Evolutionary conservation across 2,797 vertebrate genomes (phyloP), one percentile per base, ranked within the genome.

Genomic region (Hippopotamyrus pictus): DNA sequence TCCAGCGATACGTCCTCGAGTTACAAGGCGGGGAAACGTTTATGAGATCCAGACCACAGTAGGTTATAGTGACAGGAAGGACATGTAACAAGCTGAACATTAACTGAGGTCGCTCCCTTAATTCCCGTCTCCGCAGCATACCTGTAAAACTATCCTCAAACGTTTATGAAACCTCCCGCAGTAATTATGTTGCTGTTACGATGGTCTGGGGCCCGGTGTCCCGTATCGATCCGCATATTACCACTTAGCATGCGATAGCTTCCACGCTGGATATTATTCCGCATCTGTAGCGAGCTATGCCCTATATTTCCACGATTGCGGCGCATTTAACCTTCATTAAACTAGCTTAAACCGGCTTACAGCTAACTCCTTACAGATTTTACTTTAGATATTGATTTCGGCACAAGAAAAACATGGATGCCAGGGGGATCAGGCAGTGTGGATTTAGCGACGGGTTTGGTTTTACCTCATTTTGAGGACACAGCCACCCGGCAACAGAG

Each of bases 331-430:
- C 82, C 82, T 84, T 84, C 82, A 84, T 84, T 84, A 84, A 84
- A 84, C 82, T 84, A 29, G 82, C 82, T 84, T 51, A 84, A 50
- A 29, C 44, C 3, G n/a, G 82, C 82, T 84, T 51, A 84, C 25
- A 51, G 82, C 82, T 84, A 84, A 84, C 44, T 46, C 82, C 82
- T 84, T 51, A 84, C 48, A 84, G 82, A 84, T 48, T 84, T 84
- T 51, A 84, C 44, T 84, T 84, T 84, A 84, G 48, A 84, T 48
- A 84, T 84, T 84, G 82, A 84, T 84, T 84, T 84, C n/a, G 44
- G 82, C 82, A 51, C 82, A 51, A 84, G 82, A 84, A 84, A 51
- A 48, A 84, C 44, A 84, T 48, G 48, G 22, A 51, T 51, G 22
- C 82, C 5, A 69, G 82, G 44, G 82, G 48, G 82, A 51, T 48